These are phyloP conservation scores for Nyctereutes procyonoides DNA, from an alignment of 2,113 vertebrate species.

Conservation along the genomic window DNA sequence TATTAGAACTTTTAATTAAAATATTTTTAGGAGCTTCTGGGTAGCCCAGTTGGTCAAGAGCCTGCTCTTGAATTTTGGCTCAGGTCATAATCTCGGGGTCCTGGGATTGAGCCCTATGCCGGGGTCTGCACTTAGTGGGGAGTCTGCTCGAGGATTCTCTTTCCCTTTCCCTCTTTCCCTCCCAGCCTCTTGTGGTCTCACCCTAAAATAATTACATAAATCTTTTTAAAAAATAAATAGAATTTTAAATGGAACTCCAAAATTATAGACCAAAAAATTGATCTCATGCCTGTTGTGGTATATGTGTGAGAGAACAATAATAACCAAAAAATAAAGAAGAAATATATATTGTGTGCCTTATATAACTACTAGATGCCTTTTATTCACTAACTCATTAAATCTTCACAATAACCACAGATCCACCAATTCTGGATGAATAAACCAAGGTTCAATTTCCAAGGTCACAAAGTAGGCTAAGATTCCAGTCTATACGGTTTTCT, in stretches of 20 bases:
- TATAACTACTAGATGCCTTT: not conserved
- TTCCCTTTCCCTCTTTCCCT: too few relatives aligned
- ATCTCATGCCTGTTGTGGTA: not conserved
- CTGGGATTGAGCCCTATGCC: not conserved
- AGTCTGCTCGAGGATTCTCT: not conserved
- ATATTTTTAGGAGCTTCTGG: not conserved
- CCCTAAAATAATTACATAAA: too few relatives aligned
- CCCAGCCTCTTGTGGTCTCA: too few relatives aligned
- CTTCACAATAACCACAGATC: not conserved
- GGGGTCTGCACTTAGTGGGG: not conserved
- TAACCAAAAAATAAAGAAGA: not conserved
- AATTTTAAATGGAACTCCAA: not conserved
- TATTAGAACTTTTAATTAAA: not conserved
- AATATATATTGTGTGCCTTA: not conserved
- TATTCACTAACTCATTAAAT: slow-evolving; percentile 34
- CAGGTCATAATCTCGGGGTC: not conserved
- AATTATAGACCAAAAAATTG: not conserved
- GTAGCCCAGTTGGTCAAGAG: not conserved
- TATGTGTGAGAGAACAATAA: not conserved
- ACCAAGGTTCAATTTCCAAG: slow-evolving; percentile 17
- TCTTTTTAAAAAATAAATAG: not conserved
- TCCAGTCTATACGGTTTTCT: not conserved
- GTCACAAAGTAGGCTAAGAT: not conserved
- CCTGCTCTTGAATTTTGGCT: not conserved
- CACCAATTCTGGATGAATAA: not conserved